Evolutionary conservation across 2,797 vertebrate genomes (phyloP), one percentile per base, ranked within the genome.

Genomic region (Myripristis murdjan): DNA sequence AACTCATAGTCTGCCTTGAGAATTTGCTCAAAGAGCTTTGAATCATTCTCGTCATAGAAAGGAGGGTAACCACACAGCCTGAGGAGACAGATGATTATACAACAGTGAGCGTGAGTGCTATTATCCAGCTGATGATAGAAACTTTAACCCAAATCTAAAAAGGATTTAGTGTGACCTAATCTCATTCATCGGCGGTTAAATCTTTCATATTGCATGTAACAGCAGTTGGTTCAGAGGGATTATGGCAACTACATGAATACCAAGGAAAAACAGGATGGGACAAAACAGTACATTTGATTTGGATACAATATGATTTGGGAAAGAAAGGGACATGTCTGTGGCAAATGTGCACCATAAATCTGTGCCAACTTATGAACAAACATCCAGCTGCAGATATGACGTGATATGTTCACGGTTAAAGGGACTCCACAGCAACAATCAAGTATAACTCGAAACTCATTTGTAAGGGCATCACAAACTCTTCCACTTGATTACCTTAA

Each of bases 41-140:
- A 99, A 81, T 99, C 98, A 0, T 99, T 99, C 92, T 99, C 98
- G 0, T 99, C 98, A 0, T 99, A 99, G 93, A 99, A 99, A 6
- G 98, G 98, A 58, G 98, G 98, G 91, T 99, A 99, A 14, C 98
- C 98, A 20, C 98, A 99, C 57, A 99, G 95, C 87, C 98, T 99
- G 82, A 18, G 62, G 22, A 77, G 62, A 73, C 33, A 8, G 44
- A 68, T 8, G 65, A 81, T 88, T 85, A 89, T 75, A 81, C 81
- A 82, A 82, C 67, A 49, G 68, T 37, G 48, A 9, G 15, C 43
- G 33, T 22, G 59, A 83, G 61, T 33, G 60, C 52, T 10, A 2
- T 68, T 75, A 63, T 65, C 72, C 68, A 35, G 68, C 73, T 56
- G 74, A 70, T 67, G 70, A 69, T 51, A 53, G 39, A 79, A 83